Evolutionary conservation across 2,113 vertebrate genomes (phyloP).

Genomic region (Nematolebias whitei): DNA sequence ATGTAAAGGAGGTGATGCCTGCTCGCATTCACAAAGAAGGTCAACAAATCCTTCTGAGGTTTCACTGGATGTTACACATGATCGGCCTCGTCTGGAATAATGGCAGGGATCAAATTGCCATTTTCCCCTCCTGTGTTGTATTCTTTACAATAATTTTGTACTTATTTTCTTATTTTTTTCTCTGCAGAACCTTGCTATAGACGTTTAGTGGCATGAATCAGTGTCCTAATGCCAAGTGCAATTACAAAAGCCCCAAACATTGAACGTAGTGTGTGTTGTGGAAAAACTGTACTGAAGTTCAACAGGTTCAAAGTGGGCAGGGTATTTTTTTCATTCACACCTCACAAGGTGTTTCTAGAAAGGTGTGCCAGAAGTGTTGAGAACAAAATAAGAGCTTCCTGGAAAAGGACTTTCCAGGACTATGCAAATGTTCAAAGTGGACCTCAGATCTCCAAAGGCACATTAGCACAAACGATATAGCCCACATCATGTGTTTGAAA

Average conservation of each 20-base stretch:
- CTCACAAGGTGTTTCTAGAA: background rate
- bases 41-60: conserved; percentile 45
- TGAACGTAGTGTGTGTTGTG: background rate
- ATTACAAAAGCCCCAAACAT: background rate
- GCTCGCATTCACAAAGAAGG: conserved; percentile 60
- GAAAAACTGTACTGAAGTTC: background rate
- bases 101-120: background rate
- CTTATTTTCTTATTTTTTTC: background rate
- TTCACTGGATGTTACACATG: conserved; percentile 14
- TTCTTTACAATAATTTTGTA: conserved; percentile 7
- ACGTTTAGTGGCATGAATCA: background rate
- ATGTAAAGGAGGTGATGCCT: conserved; percentile 34
- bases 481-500: too few species aligned
- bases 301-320: background rate
- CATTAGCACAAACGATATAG: too few species aligned
- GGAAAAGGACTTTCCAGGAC: too few species aligned
- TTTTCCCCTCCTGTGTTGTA: background rate
- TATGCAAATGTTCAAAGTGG: too few species aligned
- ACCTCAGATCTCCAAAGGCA: too few species aligned
- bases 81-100: conserved; percentile 25
- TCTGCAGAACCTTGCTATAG: background rate
- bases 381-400: too few species aligned
- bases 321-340: background rate
- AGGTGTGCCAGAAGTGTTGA: background rate
- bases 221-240: background rate